A percentile compares a stretch with the other conserved stretches of the same genome.
phyloP scores from a whole-genome alignment of 2,888 invertebrate species.

The Synergus umbraculus region DNA sequence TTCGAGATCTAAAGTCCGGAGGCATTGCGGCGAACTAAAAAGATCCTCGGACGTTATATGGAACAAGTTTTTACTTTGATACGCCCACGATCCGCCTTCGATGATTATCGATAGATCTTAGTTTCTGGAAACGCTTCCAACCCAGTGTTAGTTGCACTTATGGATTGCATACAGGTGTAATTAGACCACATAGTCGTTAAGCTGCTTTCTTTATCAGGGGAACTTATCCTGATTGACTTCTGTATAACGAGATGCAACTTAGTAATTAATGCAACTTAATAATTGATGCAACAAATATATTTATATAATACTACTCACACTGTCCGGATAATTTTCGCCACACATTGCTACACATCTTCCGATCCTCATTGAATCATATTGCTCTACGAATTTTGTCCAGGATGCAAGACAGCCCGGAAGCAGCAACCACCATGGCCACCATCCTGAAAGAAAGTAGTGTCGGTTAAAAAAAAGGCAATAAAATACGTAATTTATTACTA shows the following conservation, averaged over 20 bases:
- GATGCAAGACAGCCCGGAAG: constrained; percentile 65
- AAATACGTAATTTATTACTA: background rate
- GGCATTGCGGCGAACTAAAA: background rate
- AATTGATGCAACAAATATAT: too few relatives aligned
- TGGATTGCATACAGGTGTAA: too few relatives aligned
- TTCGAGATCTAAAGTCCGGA: background rate
- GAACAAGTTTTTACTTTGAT: constrained; percentile 6
- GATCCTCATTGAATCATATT: constrained; percentile 79
- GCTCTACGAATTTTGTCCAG: constrained; percentile 74
- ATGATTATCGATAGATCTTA: background rate
- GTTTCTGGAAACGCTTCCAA: too few relatives aligned
- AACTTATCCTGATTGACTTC: background rate
- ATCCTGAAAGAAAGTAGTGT: constrained; percentile 54
- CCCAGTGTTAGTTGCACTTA: too few relatives aligned
- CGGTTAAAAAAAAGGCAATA: background rate
- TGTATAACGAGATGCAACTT: too few relatives aligned
- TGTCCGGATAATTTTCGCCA: constrained; percentile 76
- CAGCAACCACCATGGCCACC: constrained; percentile 68
- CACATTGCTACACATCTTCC: constrained; percentile 83
- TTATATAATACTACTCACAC: constrained; percentile 55
- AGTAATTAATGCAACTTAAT: background rate
- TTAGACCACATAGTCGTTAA: too few relatives aligned
- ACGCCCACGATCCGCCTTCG: background rate
- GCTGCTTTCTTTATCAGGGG: background rate
- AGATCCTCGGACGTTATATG: background rate